Conservation (phyloP, 2,888 invertebrate species). For the Vesta saturnalis region DNA sequence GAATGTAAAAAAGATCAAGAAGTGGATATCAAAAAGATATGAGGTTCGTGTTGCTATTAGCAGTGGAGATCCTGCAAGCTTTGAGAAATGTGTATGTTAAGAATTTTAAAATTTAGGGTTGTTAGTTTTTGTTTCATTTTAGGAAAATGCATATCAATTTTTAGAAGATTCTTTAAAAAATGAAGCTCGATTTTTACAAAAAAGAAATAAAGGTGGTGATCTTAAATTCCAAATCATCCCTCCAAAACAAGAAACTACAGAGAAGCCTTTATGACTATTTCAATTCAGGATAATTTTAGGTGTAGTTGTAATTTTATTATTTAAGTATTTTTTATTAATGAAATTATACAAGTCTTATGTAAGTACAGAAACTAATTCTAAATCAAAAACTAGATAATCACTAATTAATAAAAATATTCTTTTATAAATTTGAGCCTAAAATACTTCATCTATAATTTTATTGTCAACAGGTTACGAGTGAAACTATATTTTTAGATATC, state of each 20-base stretch:
- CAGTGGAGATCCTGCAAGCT: slow-evolving; percentile 61
- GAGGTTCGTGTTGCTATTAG: slow-evolving; percentile 71
- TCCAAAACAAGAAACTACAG: slow-evolving; percentile 46
- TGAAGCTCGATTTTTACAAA: slow-evolving; percentile 70
- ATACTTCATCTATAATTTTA: too few relatives aligned
- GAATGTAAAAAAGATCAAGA: slow-evolving; percentile 71
- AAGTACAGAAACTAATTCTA: neutral
- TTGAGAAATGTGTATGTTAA: slow-evolving; percentile 58
- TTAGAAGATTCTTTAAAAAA: slow-evolving; percentile 67
- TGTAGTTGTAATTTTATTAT: slow-evolving; percentile 9
- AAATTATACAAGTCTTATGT: slow-evolving; percentile 13
- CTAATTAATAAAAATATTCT: slow-evolving; percentile 10
- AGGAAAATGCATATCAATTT: slow-evolving; percentile 69
- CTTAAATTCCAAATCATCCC: slow-evolving; percentile 73
- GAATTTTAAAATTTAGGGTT: neutral
- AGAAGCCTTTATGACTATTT: slow-evolving; percentile 44
- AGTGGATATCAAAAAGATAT: slow-evolving; percentile 73
- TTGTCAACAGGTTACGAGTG: neutral
- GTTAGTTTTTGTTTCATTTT: slow-evolving; percentile 31
- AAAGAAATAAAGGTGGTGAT: slow-evolving; percentile 68
- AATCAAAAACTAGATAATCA: neutral
- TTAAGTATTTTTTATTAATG: slow-evolving; percentile 37
- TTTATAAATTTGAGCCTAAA: slow-evolving; percentile 8
- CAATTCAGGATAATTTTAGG: slow-evolving; percentile 17
- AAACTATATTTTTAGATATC: slow-evolving; percentile 4